These are phyloP conservation scores for Halcyon badia DNA, from an alignment of 2,797 vertebrate species.

Conservation along the genomic window DNA sequence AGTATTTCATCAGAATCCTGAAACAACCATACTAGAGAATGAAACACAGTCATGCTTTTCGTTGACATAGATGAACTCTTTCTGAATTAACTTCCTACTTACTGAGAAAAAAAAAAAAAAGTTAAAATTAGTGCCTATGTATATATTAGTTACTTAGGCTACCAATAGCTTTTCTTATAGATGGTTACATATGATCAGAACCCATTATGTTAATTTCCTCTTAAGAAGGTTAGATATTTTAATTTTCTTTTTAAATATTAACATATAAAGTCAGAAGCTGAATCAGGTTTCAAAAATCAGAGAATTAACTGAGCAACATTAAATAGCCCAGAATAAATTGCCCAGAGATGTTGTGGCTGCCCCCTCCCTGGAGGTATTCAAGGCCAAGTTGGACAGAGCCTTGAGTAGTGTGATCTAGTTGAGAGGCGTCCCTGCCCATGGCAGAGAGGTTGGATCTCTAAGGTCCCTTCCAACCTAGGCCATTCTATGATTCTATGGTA, in stretches of 20 bases:
- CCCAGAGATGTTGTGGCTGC: too few relatives aligned
- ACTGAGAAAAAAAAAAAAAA: neutral
- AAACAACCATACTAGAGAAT: neutral
- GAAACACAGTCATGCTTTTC: neutral
- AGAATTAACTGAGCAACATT: neutral
- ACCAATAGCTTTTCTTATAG: neutral
- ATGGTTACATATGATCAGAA: neutral
- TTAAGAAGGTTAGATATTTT: neutral
- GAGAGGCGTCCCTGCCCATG: too few relatives aligned
- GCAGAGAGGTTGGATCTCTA: too few relatives aligned
- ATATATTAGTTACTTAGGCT: neutral
- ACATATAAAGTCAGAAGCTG: neutral
- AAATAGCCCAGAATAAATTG: too few relatives aligned
- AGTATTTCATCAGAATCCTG: neutral
- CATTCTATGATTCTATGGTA: neutral
- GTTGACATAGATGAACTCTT: neutral
- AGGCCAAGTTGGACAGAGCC: too few relatives aligned
- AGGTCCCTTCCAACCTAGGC: too few relatives aligned
- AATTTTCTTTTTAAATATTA: neutral
- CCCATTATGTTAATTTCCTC: neutral
- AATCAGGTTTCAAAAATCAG: neutral
- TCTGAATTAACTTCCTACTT: neutral
- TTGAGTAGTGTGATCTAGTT: too few relatives aligned
- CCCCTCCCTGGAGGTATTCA: too few relatives aligned
- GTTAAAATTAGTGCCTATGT: neutral